phyloP scores from a whole-genome alignment of 2,797 vertebrate genomes.

The Phrynocephalus forsythii region DNA sequence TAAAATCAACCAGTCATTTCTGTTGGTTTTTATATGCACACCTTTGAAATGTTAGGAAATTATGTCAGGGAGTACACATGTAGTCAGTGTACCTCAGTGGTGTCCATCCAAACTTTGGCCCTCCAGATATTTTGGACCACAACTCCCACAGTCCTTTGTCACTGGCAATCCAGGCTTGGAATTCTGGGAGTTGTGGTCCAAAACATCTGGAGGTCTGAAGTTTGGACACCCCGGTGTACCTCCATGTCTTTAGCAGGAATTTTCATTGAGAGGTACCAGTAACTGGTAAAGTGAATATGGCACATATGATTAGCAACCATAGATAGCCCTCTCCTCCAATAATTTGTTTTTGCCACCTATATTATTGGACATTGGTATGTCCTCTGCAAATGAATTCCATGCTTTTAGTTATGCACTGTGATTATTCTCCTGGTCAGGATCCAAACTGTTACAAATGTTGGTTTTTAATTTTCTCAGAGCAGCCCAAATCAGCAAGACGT shows the following conservation, averaged over 20 bases:
- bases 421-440: background rate
- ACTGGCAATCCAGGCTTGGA: no score
- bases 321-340: background rate
- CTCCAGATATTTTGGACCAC: no score
- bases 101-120: no score
- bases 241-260: background rate
- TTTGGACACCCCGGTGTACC: no score
- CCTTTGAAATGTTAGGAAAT: constrained; percentile 13
- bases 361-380: background rate
- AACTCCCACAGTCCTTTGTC: no score
- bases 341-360: background rate
- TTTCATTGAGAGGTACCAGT: background rate
- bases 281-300: background rate
- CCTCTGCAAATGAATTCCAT: background rate
- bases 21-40: background rate
- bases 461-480: background rate
- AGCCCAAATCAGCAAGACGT: background rate
- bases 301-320: background rate
- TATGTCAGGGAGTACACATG: background rate
- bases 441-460: background rate
- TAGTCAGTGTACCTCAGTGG: background rate
- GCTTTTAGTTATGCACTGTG: background rate
- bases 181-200: no score
- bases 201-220: no score
- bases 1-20: background rate